Percentiles rank a stretch among this genome's conserved stretches.
These are phyloP conservation scores for Brotula barbata DNA, from an alignment of 2,797 vertebrate genomes.

Conservation along the genomic window DNA sequence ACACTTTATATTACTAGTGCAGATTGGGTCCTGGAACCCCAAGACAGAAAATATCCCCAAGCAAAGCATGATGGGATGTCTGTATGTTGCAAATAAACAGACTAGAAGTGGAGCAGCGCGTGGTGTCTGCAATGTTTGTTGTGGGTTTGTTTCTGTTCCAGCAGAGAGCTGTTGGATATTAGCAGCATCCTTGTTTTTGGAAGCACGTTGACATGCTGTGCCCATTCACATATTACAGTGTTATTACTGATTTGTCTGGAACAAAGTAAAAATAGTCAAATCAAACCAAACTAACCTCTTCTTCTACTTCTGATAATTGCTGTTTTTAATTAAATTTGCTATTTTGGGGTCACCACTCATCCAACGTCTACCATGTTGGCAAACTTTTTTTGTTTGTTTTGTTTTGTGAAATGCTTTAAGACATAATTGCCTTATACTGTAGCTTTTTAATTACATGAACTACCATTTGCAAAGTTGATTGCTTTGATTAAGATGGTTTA, in stretches of 20 bases:
- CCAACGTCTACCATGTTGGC: no score
- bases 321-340: no score
- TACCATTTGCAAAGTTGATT: no score
- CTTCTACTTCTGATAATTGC: no score
- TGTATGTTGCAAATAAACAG: conserved; percentile 40
- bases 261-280: background rate
- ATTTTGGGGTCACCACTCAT: no score
- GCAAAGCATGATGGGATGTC: conserved; percentile 11
- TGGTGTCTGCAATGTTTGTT: no score
- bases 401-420: no score
- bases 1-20: no score
- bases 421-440: no score
- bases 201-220: background rate
- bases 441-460: no score
- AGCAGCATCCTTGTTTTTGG: conserved; percentile 10
- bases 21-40: conserved; percentile 1
- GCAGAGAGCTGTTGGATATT: conserved; percentile 35
- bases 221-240: conserved; percentile 13
- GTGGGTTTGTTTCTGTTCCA: conserved; percentile 26
- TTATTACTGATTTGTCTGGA: conserved; percentile 16
- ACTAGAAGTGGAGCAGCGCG: conserved; percentile 19
- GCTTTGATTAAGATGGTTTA: no score
- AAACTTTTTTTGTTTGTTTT: no score
- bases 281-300: conserved; percentile 1
- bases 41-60: conserved; percentile 31